A percentile compares a stretch with the other conserved stretches of the same genome.
phyloP scores from a whole-genome alignment of 2,888 invertebrate species.

The Caenorhabditis sp. region DNA sequence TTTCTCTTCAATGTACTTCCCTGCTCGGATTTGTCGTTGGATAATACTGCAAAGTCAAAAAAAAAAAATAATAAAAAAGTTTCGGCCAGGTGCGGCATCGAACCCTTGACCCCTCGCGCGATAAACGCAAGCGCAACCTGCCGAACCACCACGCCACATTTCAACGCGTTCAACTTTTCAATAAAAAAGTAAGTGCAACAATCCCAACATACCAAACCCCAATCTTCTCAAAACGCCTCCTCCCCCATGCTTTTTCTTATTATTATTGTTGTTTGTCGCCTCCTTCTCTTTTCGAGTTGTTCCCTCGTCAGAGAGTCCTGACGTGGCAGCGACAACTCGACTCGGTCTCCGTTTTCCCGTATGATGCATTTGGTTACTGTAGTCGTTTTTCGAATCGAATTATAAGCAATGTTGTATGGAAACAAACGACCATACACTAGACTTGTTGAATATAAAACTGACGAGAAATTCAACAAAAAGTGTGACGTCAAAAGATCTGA shows the following conservation, averaged over 20 bases:
- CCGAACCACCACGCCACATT: no score
- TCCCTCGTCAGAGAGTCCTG: neutral
- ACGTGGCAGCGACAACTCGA: neutral
- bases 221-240: slow-evolving; percentile 13
- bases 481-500: no score
- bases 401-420: neutral
- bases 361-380: neutral
- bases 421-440: neutral
- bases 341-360: neutral
- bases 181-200: no score
- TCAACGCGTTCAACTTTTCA: neutral
- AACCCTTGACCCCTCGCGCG: no score
- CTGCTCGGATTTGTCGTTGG: slow-evolving; percentile 19
- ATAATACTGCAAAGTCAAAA: slow-evolving; percentile 15
- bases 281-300: neutral
- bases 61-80: no score
- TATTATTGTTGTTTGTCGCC: neutral
- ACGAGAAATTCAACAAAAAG: neutral
- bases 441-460: neutral
- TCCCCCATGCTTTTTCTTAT: slow-evolving; percentile 9
- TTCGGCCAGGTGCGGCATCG: no score
- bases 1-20: slow-evolving; percentile 21
- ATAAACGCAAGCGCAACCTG: no score
- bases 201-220: slow-evolving; percentile 21
- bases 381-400: neutral